Evolutionary conservation across 1,140 invertebrate species (phyloP).

Genomic region (Mesaphorura yosii): DNA sequence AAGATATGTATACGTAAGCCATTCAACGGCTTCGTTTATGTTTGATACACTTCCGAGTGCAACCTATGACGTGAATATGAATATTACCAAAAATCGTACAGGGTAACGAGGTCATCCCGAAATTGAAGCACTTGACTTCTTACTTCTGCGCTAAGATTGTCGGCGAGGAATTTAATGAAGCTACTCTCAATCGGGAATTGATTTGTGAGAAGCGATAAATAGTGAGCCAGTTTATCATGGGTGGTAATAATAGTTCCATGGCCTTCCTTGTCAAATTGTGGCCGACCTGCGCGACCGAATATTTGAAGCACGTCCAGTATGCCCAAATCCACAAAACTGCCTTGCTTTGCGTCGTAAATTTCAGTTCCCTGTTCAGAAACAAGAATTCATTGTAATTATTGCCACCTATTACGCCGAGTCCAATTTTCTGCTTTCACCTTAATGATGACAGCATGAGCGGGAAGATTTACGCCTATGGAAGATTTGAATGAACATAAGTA

Average conservation of each 20-base stretch:
- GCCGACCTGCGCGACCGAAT: conserved; percentile 91
- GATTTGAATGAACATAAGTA: no score
- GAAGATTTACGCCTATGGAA: conserved; percentile 97
- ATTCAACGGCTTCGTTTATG: conserved; percentile 89
- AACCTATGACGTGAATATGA: conserved; percentile 46
- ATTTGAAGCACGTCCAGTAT: conserved; percentile 98
- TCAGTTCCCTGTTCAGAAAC: conserved; percentile 71
- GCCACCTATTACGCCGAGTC: background rate
- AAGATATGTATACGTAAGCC: conserved; percentile 95
- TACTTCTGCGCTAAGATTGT: conserved; percentile 98
- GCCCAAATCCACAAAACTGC: conserved; percentile 85
- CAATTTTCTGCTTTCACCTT: conserved; percentile 50
- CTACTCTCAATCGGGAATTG: conserved; percentile 98
- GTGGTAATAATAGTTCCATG: conserved; percentile 92
- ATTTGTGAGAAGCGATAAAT: conserved; percentile 84
- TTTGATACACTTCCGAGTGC: conserved; percentile 88
- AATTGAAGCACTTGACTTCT: conserved; percentile 15
- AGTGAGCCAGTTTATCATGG: conserved; percentile 85
- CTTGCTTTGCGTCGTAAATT: conserved; percentile 92
- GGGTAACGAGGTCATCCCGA: conserved; percentile 4
- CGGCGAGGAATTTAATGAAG: conserved; percentile 78
- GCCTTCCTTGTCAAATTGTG: conserved; percentile 82
- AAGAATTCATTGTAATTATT: conserved; percentile 11
- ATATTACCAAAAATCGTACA: background rate
- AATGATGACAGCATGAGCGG: conserved; percentile 94